Evolutionary conservation across 2,888 invertebrate genomes (phyloP).

Genomic region (Incurvaria masculella): DNA sequence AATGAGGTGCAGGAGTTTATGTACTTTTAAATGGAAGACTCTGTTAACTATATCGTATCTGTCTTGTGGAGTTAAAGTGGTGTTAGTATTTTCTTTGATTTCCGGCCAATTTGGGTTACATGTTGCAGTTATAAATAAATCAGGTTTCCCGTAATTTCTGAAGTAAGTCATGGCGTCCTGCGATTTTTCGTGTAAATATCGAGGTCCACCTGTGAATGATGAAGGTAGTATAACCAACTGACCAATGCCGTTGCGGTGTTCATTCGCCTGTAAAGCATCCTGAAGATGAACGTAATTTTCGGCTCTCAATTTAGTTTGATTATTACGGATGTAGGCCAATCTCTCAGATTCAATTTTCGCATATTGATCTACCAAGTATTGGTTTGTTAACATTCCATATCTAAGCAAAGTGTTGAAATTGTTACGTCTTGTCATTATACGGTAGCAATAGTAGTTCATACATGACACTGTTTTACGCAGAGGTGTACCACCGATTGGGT

Average conservation of each 20-base stretch:
- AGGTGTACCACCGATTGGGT: neutral
- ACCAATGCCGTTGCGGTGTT: neutral
- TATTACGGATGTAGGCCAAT: too few relatives aligned
- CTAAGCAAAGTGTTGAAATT: neutral
- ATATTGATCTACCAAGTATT: neutral
- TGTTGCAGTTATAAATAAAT: too few relatives aligned
- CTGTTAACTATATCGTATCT: too few relatives aligned
- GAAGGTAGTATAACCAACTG: constrained; percentile 14
- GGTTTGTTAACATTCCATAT: neutral
- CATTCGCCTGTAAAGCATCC: neutral
- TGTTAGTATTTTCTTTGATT: too few relatives aligned
- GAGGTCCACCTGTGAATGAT: constrained; percentile 15
- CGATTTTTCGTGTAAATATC: constrained; percentile 14
- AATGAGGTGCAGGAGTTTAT: too few relatives aligned
- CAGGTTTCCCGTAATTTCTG: constrained; percentile 14
- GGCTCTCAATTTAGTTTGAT: neutral
- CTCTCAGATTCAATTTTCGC: too few relatives aligned
- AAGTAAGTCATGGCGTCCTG: constrained; percentile 16
- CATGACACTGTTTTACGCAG: neutral
- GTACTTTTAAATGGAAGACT: too few relatives aligned
- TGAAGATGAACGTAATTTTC: neutral
- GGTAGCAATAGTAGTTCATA: neutral
- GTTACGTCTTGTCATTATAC: neutral
- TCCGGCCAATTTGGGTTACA: too few relatives aligned
- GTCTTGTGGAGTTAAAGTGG: too few relatives aligned